phyloP scores from a whole-genome alignment of 2,113 vertebrate genomes.

The Pycnonotus jocosus region DNA sequence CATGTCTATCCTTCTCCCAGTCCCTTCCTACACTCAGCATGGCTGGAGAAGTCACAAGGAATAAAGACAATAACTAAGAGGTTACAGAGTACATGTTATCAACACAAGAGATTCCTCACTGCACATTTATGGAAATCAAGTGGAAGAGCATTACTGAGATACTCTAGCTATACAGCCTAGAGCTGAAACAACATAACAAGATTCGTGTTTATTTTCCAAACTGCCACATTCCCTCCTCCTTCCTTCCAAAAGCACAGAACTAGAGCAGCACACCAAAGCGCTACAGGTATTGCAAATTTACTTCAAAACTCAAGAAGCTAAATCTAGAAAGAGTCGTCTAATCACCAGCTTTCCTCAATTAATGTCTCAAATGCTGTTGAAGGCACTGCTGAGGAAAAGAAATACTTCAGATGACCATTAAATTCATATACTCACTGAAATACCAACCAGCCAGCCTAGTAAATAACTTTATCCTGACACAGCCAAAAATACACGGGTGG shows the following conservation, averaged over 20 bases:
- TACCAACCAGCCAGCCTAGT: neutral
- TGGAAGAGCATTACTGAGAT: neutral
- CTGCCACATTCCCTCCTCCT: fast-evolving
- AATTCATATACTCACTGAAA: neutral
- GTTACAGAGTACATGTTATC: neutral
- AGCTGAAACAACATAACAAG: neutral
- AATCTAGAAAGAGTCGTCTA: neutral
- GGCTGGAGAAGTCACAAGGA: neutral
- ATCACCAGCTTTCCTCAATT: neutral
- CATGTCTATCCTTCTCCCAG: neutral
- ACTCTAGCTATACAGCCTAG: neutral
- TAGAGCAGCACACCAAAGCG: neutral
- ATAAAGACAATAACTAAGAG: neutral
- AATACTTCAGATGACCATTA: neutral
- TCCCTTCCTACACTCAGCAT: neutral
- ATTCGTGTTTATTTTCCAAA: neutral
- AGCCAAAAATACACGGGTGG: neutral
- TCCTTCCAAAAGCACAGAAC: neutral
- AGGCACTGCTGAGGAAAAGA: neutral
- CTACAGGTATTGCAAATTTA: neutral
- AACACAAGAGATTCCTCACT: neutral
- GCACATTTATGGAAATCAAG: neutral
- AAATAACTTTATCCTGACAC: neutral
- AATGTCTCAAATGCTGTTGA: neutral
- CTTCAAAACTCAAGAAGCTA: neutral